Percentiles rank a stretch among this genome's conserved stretches.
These are phyloP conservation scores for Mionectes olivaceus DNA, from an alignment of 2,797 vertebrate genomes.

Conservation along the genomic window DNA sequence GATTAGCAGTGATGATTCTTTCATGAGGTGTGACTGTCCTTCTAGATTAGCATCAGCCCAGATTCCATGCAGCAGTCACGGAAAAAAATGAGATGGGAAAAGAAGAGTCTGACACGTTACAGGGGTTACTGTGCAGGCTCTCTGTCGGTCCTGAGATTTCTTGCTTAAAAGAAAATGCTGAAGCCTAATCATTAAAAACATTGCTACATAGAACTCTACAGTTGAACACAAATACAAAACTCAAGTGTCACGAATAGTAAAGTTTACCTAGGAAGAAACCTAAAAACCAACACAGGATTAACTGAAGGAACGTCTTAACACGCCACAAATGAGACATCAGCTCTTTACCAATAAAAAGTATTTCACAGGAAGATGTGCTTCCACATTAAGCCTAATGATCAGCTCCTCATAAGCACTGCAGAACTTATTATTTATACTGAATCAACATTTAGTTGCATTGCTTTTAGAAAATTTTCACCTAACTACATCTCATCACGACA, in stretches of 20 bases:
- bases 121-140: background rate
- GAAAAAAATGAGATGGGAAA: conserved; percentile 76
- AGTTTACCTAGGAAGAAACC: background rate
- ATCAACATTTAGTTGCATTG: background rate
- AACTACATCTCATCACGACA: background rate
- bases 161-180: background rate
- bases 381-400: background rate
- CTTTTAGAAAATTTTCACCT: background rate
- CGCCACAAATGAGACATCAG: background rate
- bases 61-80: conserved; percentile 88
- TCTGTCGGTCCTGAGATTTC: background rate
- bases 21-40: conserved; percentile 94
- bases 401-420: background rate
- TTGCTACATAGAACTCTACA: background rate
- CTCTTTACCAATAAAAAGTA: background rate
- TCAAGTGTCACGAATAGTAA: background rate
- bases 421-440: background rate
- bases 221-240: background rate
- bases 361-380: background rate
- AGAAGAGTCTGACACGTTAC: background rate
- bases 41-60: conserved; percentile 83
- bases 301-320: background rate
- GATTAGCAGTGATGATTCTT: conserved; percentile 97
- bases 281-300: background rate
- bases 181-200: background rate